A percentile compares a stretch with the other conserved stretches of the same genome.
These are phyloP conservation scores for Liodrosophila aerea DNA, from an alignment of 2,888 invertebrate species.

Conservation along the genomic window DNA sequence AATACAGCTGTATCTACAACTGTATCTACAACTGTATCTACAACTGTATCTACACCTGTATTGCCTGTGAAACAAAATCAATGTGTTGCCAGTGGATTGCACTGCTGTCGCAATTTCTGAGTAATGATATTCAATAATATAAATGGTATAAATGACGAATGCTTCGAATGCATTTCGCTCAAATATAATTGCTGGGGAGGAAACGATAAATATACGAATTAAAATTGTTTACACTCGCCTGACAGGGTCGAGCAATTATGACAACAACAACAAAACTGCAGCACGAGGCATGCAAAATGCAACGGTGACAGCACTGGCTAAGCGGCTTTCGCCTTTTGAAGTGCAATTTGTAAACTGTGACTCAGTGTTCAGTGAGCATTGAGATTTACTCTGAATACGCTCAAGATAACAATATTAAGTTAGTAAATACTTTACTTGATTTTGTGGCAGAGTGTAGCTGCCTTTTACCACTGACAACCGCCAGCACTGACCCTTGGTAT, in stretches of 20 bases:
- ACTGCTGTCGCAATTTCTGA: constrained; percentile 19
- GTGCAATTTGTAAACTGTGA: constrained; percentile 42
- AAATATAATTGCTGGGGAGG: constrained; percentile 19
- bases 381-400: not conserved
- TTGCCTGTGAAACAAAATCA: too few relatives aligned
- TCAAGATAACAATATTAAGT: not conserved
- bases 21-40: too few relatives aligned
- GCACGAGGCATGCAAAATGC: constrained; percentile 30
- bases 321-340: constrained; percentile 35
- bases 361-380: constrained; percentile 12
- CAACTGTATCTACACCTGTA: constrained; percentile 1
- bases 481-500: constrained; percentile 23
- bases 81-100: too few relatives aligned
- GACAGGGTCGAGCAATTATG: constrained; percentile 39
- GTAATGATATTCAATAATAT: constrained; percentile 27
- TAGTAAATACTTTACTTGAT: not conserved
- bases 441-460: not conserved
- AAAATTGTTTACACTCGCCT: constrained; percentile 39
- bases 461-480: constrained; percentile 17
- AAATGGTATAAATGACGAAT: constrained; percentile 3
- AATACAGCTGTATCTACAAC: constrained; percentile 20
- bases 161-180: constrained; percentile 24
- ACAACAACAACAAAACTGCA: constrained; percentile 14
- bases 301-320: constrained; percentile 39
- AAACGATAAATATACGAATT: constrained; percentile 31